Evolutionary conservation across 2,888 invertebrate genomes (phyloP), one percentile per base, ranked within the genome.

Genomic region (Dynastes tityus): DNA sequence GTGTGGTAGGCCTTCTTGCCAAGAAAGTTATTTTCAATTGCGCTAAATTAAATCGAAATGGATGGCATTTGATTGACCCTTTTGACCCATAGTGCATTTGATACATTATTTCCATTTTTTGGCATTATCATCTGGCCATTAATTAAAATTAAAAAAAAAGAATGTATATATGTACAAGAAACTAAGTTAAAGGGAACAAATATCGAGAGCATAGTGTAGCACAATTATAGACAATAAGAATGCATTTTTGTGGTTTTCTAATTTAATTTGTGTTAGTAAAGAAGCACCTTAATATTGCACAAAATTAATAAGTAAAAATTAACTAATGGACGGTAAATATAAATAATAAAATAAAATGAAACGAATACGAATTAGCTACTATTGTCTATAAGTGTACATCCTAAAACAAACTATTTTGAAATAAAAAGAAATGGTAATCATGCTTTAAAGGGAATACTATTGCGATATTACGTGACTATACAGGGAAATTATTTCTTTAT

Each of bases 211-310:
- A 45, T 45, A 45, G 45, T 16, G 55, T 65, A 16, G 6, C 37
- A 65, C 65, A 65, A 11, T 65, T 64, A 64, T 64, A 65, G 65
- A 65, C 65, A 65, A 65, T 37, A 65, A 65, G 40, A 40, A 40
- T 65, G 45, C 45, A 45, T 37, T 11, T 11, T 11, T 11, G 11
- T 8, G 45, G 11, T 45, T 45, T 45, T 45, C 45, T 63, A 32
- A 63, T 65, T 16, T 32, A 32, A 13, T 65, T 40, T 16, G 65
- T 65, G 65, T 49, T 55, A 55, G 51, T 51, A 9, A 51, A n/a
- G n/a, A 40, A 68, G 68, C 68, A 68, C 68, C 68, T 49, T 49
- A 27, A 27, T 68, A 68, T 68, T 68, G 68, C 68, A 68, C 68
- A 29, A 49, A 68, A 16, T 27, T 49, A 27, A 51, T 55, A 16